Base-by-base conservation (phyloP, 2,888 invertebrate species). In the Nomada hirtipes region DNA sequence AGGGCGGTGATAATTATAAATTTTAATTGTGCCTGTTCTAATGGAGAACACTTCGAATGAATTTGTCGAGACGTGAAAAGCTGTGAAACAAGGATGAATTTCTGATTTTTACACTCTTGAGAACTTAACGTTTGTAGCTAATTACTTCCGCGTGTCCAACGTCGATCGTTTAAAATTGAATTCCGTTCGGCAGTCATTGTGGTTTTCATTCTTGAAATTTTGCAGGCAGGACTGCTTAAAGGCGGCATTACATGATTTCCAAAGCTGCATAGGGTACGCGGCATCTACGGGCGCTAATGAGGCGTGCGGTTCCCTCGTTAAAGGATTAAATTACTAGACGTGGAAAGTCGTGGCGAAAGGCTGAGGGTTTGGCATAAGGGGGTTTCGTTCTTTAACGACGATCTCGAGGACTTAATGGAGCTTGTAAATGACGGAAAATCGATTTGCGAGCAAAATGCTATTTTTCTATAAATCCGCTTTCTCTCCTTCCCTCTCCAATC, bases 291-390 rank as follows among this genome's bases (percentile, higher is more conserved):
- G 64, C 86, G 86, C 80, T 90, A 90, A 91, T 90, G 90, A 89
- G 88, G 85, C 90, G 85, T 88, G 87, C 87, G 86, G 88, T 90
- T 89, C 88, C 86, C 90, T 89, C 89, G 87, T 91, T 91, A 89
- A 89, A 86, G 87, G 88, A 90, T 91, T 88, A 91, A 91, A 90
- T 90, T 90, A 89, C 87, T 85, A 79, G 82, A 79, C 74, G 76
- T 65, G 75, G 80, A 73, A 83, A 82, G 73, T 83, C 85, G 85
- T 72, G 75, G 86, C 59, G 64, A 84, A 84, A 78, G 75, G 69
- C 57, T 52, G 64, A 60, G 72, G 82, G 76, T 71, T 68, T 64
- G 72, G 74, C 77, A 67, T 71, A 75, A 82, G 79, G 61, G 61
- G 59, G 76, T 65, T 72, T 78, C 76, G 65, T 83, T 74, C 64